These are phyloP conservation scores for Paramormyrops kingsleyae DNA, from an alignment of 2,113 vertebrate species.

Conservation along the genomic window DNA sequence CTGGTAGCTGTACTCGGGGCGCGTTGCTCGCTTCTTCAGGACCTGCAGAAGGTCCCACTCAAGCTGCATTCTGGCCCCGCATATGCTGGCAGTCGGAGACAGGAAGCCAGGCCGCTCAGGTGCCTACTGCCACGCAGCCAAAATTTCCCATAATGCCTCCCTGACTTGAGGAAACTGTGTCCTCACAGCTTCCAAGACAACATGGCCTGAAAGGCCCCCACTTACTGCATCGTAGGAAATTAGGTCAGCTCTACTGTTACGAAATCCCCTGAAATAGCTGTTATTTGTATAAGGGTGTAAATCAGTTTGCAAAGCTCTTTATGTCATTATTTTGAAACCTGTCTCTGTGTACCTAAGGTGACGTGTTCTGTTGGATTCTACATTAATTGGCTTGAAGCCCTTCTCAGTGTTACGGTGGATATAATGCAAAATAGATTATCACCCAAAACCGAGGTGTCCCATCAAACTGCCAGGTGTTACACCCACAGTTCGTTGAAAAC, in stretches of 20 bases:
- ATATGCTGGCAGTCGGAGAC: not conserved
- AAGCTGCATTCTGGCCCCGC: not conserved
- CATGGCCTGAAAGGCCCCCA: slow-evolving; percentile 23
- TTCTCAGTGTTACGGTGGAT: not conserved
- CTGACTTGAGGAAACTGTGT: slow-evolving; percentile 19
- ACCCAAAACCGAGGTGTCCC: not conserved
- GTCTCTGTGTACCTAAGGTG: not conserved
- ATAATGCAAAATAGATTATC: not conserved
- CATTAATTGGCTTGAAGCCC: not conserved
- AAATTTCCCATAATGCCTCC: slow-evolving; percentile 21
- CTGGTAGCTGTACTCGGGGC: not conserved
- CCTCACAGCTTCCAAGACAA: slow-evolving; percentile 10
- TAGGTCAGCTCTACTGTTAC: slow-evolving; percentile 45
- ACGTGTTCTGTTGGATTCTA: not conserved
- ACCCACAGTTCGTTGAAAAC: not conserved
- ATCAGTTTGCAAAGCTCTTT: not conserved
- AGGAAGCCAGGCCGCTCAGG: not conserved
- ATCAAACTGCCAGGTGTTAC: not conserved
- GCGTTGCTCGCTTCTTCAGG: not conserved
- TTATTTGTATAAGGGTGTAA: not conserved
- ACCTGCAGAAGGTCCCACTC: not conserved
- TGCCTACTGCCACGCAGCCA: not conserved
- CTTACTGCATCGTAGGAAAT: slow-evolving; percentile 38
- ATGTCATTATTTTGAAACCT: not conserved
- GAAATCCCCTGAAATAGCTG: slow-evolving; percentile 20